phyloP scores from a whole-genome alignment of 2,113 vertebrate genomes.

The Orientallactaga bullata region DNA sequence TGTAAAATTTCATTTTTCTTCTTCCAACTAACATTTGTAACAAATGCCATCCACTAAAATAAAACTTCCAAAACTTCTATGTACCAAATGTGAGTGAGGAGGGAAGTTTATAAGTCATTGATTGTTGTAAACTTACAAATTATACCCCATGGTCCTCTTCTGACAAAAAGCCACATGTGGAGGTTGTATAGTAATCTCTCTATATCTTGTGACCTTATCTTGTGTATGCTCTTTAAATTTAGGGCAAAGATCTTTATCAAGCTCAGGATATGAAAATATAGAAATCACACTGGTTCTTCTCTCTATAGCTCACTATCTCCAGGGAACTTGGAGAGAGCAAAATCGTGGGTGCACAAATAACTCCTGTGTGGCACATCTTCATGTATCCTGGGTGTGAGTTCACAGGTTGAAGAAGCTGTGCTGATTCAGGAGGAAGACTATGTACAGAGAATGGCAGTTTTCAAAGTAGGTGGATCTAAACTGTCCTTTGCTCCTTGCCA shows the following conservation, averaged over 20 bases:
- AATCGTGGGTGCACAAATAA: background rate
- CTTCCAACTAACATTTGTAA: conserved; percentile 65
- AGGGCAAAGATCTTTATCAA: background rate
- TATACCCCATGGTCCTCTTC: background rate
- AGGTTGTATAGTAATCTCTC: background rate
- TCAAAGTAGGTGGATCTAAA: background rate
- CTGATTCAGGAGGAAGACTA: background rate
- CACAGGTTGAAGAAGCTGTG: background rate
- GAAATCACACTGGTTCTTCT: background rate
- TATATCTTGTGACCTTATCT: background rate
- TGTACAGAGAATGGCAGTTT: background rate
- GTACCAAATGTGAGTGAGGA: conserved; percentile 30
- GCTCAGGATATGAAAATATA: background rate
- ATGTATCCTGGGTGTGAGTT: no score
- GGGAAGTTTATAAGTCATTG: conserved; percentile 22
- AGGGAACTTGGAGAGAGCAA: background rate
- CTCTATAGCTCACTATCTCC: background rate
- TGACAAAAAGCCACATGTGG: background rate
- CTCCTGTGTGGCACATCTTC: background rate
- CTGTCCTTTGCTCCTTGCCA: background rate
- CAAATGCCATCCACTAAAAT: conserved; percentile 71
- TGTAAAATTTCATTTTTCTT: conserved; percentile 64
- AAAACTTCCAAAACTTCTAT: conserved; percentile 67
- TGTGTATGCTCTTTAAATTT: background rate
- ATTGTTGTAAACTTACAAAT: background rate